Base-by-base conservation (phyloP, 35 echinoderm and acorn worm genomes). In the Nesometra sesokonis region DNA sequence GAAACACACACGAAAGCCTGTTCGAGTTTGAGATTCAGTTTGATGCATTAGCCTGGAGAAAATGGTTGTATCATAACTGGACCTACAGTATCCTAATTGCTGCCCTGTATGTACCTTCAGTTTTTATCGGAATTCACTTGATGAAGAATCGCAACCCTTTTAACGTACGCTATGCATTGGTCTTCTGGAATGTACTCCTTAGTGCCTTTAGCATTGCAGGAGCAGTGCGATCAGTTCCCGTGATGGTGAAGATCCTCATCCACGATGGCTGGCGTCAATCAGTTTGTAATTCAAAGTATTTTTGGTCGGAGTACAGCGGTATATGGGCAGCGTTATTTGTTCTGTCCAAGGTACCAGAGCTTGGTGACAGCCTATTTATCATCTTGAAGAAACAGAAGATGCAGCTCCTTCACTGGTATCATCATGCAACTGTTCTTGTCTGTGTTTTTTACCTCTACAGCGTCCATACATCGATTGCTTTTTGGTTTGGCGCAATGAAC, bases 361-460 rank as follows among this genome's bases (percentile, higher is more conserved):
- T 97, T 11, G 86, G 89, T 29, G 94, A 97, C 79, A 97, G 91
- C 0, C 47, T 88, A 32, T 97, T 97, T 34, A 97, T 97, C 46
- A 87, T 97, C 57, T 57, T 97, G 23, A 39, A 91, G n/a, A 97
- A 97, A 86, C 94, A 97, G 91, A 97, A 93, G 83, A 83, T 97
- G 47, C 93, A 93, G 0, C 93, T 97, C 46, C 94, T 97, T 3
- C 94, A 97, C 83, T 97, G 92, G 92, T 84, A 43, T 31, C 36
- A 43, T 17, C 43, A 84, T 43, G 34, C 35, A 3, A 43, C 36
- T 84, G 82, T 84, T 21, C 77, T 85, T 17, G 82, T 93, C 1
- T 93, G 89, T 35, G 87, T 85, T 33, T 89, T 89, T 39, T 46
- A 32, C 78, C 39, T 47, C 15, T 35, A 80, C 78, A 35, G 31